phyloP scores from a whole-genome alignment of 2,797 vertebrate species.

The Gymnoscopelus microlampas region DNA sequence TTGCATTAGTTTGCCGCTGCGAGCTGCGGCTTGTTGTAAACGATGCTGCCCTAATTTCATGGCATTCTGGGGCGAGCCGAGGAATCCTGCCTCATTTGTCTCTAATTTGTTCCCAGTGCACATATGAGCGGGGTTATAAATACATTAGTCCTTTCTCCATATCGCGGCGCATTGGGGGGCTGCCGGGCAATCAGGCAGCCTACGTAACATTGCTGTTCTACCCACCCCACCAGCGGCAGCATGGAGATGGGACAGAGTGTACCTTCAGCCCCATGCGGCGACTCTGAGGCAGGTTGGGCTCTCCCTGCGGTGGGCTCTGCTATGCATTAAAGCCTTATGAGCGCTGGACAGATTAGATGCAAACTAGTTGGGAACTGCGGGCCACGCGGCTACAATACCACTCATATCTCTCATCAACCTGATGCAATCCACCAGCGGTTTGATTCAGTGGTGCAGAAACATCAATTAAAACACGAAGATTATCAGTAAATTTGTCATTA shows the following conservation, averaged over 20 bases:
- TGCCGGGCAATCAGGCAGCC: conserved; percentile 55
- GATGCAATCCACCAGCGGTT: conserved; percentile 70
- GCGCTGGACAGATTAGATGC: conserved; percentile 42
- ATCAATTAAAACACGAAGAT: conserved; percentile 80
- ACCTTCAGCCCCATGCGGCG: conserved; percentile 46
- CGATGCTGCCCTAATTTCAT: conserved; percentile 66
- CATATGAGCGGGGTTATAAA: conserved; percentile 75
- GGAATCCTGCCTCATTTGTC: conserved; percentile 71
- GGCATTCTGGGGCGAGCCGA: conserved; percentile 57
- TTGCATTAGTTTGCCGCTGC: conserved; percentile 60
- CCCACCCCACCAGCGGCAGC: conserved; percentile 27
- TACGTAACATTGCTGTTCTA: conserved; percentile 36
- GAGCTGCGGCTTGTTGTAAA: conserved; percentile 60
- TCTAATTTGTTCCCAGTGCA: conserved; percentile 74
- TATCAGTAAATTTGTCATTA: conserved; percentile 77
- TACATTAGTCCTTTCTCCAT: conserved; percentile 68
- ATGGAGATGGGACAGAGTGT: conserved; percentile 38
- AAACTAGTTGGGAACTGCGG: conserved; percentile 31
- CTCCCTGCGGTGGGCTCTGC: conserved; percentile 48
- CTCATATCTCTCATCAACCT: conserved; percentile 59
- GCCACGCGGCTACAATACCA: conserved; percentile 44
- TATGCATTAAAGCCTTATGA: conserved; percentile 53
- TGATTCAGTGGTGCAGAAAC: conserved; percentile 73
- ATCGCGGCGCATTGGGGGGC: conserved; percentile 52
- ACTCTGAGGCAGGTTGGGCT: conserved; percentile 45